These are phyloP conservation scores for Hololepta plana DNA, from an alignment of 2,888 invertebrate species.

Conservation along the genomic window DNA sequence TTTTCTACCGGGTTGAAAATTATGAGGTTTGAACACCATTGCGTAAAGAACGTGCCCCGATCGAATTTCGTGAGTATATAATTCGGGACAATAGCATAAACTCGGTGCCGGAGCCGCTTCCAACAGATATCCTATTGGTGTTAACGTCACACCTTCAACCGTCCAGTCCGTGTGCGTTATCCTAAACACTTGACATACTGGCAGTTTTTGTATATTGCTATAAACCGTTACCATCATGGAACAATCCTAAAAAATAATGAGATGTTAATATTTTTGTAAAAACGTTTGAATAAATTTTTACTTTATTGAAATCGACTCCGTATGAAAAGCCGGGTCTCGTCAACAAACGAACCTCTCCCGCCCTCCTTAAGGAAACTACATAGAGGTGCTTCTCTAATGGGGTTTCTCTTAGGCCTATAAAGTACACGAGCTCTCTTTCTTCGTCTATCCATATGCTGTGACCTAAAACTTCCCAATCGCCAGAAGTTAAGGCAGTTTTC, in stretches of 20 bases:
- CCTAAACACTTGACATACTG: conserved; percentile 60
- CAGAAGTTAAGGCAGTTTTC: conserved; percentile 60
- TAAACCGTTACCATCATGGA: conserved; percentile 66
- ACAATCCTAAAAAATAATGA: conserved; percentile 40
- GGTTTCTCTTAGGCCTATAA: conserved; percentile 76
- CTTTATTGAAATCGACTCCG: conserved; percentile 62
- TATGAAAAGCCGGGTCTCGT: conserved; percentile 77
- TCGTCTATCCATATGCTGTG: conserved; percentile 79
- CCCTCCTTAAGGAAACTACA: conserved; percentile 55
- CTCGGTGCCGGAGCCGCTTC: conserved; percentile 19
- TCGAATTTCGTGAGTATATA: conserved; percentile 49
- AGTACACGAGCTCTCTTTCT: conserved; percentile 64
- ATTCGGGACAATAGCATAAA: conserved; percentile 46
- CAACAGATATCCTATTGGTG: conserved; percentile 51
- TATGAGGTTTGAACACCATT: conserved; percentile 77
- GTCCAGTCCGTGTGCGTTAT: conserved; percentile 48
- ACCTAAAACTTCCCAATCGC: conserved; percentile 87
- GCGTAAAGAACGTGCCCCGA: conserved; percentile 62
- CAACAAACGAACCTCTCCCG: conserved; percentile 54
- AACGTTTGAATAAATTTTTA: conserved; percentile 16
- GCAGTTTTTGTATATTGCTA: conserved; percentile 65
- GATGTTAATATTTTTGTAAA: conserved; percentile 2
- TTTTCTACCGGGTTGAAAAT: conserved; percentile 35
- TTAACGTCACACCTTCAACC: conserved; percentile 46
- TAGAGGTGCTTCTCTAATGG: conserved; percentile 88